Percentiles rank a stretch among this genome's conserved stretches.
Evolutionary conservation across 2,113 vertebrate genomes (phyloP).

Genomic region (Procavia capensis): DNA sequence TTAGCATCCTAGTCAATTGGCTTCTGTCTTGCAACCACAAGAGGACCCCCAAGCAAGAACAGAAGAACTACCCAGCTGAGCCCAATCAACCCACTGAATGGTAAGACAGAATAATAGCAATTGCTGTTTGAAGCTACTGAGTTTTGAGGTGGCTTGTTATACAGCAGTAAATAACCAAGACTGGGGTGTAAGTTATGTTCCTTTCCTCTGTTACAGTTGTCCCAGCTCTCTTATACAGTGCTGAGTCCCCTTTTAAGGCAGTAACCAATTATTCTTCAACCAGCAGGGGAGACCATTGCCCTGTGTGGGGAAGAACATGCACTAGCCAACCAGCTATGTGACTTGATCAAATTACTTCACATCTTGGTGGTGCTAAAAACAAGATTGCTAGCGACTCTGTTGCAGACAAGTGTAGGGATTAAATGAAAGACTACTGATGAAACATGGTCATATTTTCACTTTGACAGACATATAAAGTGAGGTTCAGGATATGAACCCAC

Average conservation of each 20-base stretch:
- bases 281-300: background rate
- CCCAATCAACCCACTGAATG: background rate
- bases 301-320: background rate
- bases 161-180: background rate
- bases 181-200: background rate
- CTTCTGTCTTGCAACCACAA: background rate
- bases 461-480: background rate
- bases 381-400: background rate
- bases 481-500: background rate
- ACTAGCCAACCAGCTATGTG: background rate
- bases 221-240: background rate
- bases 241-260: background rate
- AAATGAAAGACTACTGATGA: background rate
- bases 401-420: background rate
- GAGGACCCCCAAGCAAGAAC: background rate
- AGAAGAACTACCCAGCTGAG: background rate
- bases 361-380: background rate
- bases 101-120: too few species aligned
- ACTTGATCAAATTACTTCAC: background rate
- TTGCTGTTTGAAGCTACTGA: background rate
- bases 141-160: background rate
- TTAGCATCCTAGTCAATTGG: too few species aligned
- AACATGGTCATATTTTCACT: background rate
- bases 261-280: background rate
- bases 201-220: background rate